A percentile compares a stretch with the other conserved stretches of the same genome.
phyloP scores from a whole-genome alignment of 2,888 invertebrate species.

The Oxytorus armatus region DNA sequence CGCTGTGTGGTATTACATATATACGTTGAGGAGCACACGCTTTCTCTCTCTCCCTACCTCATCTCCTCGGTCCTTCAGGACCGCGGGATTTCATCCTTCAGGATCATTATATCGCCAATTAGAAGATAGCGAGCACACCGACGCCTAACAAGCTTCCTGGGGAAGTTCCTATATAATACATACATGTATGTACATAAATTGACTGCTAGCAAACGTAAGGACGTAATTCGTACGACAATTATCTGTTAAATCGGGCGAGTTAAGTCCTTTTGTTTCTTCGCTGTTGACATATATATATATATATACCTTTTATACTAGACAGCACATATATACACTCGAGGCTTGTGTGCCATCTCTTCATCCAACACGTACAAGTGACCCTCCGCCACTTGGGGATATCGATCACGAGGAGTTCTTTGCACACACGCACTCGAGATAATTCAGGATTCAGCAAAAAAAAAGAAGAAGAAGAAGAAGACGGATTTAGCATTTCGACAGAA shows the following conservation, averaged over 20 bases:
- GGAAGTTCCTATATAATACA: slow-evolving; percentile 33
- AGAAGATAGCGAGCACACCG: slow-evolving; percentile 83
- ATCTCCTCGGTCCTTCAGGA: slow-evolving; percentile 74
- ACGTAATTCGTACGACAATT: background rate
- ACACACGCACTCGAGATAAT: slow-evolving; percentile 33
- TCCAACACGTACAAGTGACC: slow-evolving; percentile 33
- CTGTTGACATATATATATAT: background rate
- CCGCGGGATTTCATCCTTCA: slow-evolving; percentile 83
- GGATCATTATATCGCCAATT: slow-evolving; percentile 85
- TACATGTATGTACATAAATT: slow-evolving; percentile 28
- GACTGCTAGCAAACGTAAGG: background rate
- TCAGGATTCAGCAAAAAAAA: slow-evolving; percentile 1
- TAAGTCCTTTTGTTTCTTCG: slow-evolving; percentile 8
- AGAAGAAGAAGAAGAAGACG: background rate
- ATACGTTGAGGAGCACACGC: slow-evolving; percentile 31
- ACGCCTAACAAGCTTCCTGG: slow-evolving; percentile 84
- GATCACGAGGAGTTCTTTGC: slow-evolving; percentile 25
- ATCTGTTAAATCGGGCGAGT: background rate
- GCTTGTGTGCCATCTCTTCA: background rate
- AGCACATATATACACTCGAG: background rate
- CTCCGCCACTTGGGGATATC: background rate
- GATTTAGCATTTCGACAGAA: background rate
- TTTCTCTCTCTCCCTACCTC: slow-evolving; percentile 18
- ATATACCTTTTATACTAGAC: background rate
- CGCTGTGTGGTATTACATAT: slow-evolving; percentile 38